Evolutionary conservation across 2,113 vertebrate species (phyloP).

Genomic region (Chelonoidis abingdonii): DNA sequence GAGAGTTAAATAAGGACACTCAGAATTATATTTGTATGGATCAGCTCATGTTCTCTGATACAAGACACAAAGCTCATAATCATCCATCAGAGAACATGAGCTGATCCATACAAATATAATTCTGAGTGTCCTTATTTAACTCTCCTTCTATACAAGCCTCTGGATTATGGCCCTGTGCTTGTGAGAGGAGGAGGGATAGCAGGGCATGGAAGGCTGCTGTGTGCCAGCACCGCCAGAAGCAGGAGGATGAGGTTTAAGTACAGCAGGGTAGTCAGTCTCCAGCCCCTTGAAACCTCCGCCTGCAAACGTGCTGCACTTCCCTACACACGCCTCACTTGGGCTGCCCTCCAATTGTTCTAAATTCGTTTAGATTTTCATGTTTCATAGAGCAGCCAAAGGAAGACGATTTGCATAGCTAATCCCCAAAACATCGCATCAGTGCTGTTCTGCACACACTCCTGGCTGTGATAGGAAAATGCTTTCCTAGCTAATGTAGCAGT

Average conservation of each 20-base stretch:
- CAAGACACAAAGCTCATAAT: background rate
- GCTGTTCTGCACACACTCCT: rapidly evolving
- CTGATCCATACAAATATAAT: background rate
- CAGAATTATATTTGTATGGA: background rate
- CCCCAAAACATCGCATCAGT: background rate
- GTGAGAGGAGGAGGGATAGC: too few relatives aligned
- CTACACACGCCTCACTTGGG: too few relatives aligned
- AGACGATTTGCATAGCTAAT: background rate
- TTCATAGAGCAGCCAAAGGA: rapidly evolving
- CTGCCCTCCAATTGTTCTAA: too few relatives aligned
- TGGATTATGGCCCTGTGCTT: background rate
- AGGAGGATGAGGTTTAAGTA: too few relatives aligned
- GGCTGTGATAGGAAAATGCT: too few relatives aligned
- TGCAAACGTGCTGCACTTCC: too few relatives aligned
- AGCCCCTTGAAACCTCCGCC: too few relatives aligned
- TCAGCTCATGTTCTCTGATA: background rate
- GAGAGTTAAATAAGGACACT: background rate
- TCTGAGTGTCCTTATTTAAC: background rate
- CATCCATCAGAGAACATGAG: background rate
- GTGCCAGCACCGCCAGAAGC: too few relatives aligned
- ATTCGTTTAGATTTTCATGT: background rate
- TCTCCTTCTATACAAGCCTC: background rate
- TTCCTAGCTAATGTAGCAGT: background rate
- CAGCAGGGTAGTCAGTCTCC: too few relatives aligned
- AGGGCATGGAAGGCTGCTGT: too few relatives aligned